phyloP scores from a whole-genome alignment of 2,888 invertebrate genomes.

The Drosophila paranaensis region DNA sequence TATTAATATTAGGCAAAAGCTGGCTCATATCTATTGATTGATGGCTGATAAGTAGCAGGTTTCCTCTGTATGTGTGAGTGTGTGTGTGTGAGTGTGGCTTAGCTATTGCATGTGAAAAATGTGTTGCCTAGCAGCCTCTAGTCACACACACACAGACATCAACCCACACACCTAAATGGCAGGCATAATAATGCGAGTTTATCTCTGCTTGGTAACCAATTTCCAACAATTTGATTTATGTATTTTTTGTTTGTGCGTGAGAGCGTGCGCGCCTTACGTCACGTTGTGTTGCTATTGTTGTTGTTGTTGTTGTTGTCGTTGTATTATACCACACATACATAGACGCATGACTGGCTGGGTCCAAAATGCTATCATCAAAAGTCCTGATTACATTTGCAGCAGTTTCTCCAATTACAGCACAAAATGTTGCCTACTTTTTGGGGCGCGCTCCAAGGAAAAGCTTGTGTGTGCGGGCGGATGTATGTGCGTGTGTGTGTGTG shows the following conservation, averaged over 20 bases:
- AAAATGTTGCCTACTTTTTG: constrained; percentile 36
- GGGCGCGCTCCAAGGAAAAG: constrained; percentile 11
- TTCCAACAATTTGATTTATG: constrained; percentile 77
- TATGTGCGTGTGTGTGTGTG: not conserved
- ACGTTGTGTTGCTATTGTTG: constrained; percentile 17
- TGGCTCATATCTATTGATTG: constrained; percentile 67
- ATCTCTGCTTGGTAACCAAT: constrained; percentile 75
- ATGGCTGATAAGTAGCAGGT: constrained; percentile 64
- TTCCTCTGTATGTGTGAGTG: constrained; percentile 16
- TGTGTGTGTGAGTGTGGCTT: constrained; percentile 12
- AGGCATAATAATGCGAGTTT: constrained; percentile 78
- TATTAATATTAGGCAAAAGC: constrained; percentile 63
- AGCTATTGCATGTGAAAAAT: constrained; percentile 34
- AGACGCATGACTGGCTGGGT: constrained; percentile 50
- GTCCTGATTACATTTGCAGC: constrained; percentile 59
- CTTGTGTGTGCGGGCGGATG: not conserved
- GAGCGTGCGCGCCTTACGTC: constrained; percentile 26
- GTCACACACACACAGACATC: not conserved
- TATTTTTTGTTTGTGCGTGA: constrained; percentile 69
- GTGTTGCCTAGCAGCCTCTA: constrained; percentile 26
- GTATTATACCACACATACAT: constrained; percentile 1
- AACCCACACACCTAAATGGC: constrained; percentile 32
- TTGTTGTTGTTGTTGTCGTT: constrained; percentile 16
- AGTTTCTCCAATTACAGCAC: constrained; percentile 52
- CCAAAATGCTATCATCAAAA: constrained; percentile 53